These are phyloP conservation scores for Callipepla squamata DNA, from an alignment of 2,113 vertebrate genomes.

Conservation along the genomic window DNA sequence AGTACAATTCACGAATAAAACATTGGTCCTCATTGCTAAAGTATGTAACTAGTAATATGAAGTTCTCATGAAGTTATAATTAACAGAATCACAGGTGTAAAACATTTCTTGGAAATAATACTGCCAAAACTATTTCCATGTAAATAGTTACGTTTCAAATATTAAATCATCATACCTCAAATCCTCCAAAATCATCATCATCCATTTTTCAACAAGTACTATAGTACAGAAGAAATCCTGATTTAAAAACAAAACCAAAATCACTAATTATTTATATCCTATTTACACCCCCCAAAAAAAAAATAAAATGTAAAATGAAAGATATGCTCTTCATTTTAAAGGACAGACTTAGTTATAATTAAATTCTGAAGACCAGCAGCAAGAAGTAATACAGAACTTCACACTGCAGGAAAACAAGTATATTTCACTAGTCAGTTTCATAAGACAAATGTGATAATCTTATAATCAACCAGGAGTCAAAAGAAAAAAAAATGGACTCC, in stretches of 20 bases:
- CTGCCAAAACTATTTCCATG: not conserved
- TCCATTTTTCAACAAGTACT: slow-evolving; percentile 78
- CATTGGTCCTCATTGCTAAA: not conserved
- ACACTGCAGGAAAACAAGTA: not conserved
- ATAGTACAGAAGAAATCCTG: slow-evolving; percentile 59
- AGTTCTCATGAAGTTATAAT: not conserved
- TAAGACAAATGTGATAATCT: not conserved
- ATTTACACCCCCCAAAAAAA: not conserved
- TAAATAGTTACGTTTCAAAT: not conserved
- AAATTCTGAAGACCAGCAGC: not conserved
- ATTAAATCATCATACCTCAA: slow-evolving; percentile 78
- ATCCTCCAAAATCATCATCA: slow-evolving; percentile 85
- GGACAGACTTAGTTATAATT: not conserved
- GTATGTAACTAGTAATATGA: not conserved
- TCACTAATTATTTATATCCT: not conserved
- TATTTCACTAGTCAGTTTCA: not conserved
- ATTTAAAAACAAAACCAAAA: not conserved
- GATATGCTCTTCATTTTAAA: not conserved
- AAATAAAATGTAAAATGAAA: not conserved
- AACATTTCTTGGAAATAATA: not conserved
- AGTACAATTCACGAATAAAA: not conserved
- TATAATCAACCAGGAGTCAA: not conserved
- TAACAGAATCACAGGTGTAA: not conserved
- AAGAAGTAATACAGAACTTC: not conserved
- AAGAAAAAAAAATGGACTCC: not conserved